Evolutionary conservation across 2,113 vertebrate genomes (phyloP).

Genomic region (Protobothrops mucrosquamatus): DNA sequence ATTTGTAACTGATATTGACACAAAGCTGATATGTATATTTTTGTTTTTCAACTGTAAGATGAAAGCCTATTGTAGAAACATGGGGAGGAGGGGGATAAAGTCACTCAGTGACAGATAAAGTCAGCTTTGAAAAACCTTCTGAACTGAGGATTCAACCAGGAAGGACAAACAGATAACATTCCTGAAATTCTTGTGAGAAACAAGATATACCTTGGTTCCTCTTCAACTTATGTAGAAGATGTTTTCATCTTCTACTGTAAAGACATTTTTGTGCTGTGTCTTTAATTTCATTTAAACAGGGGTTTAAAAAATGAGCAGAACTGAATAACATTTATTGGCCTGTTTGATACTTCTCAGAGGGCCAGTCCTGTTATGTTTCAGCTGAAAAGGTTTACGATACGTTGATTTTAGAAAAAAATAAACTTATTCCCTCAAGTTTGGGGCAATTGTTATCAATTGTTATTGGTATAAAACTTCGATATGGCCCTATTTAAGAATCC

Average conservation of each 20-base stretch:
- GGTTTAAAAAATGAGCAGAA: neutral
- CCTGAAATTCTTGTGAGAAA: slow-evolving; percentile 98
- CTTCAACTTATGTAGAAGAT: neutral
- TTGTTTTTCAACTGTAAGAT: slow-evolving; percentile 71
- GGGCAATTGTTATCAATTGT: neutral
- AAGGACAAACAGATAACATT: slow-evolving; percentile 92
- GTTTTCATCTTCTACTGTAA: neutral
- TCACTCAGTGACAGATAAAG: slow-evolving; percentile 93
- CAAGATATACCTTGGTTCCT: slow-evolving; percentile 69
- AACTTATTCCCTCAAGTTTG: neutral
- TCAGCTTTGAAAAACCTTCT: slow-evolving; percentile 96
- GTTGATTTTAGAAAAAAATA: neutral
- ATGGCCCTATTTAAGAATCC: neutral
- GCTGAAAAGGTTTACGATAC: neutral
- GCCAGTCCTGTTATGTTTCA: neutral
- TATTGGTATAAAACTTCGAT: neutral
- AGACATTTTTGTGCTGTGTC: neutral
- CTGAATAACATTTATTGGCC: neutral
- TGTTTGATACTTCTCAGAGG: neutral
- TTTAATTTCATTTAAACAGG: neutral
- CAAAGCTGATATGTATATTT: neutral
- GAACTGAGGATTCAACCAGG: slow-evolving; percentile 93
- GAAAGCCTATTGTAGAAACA: slow-evolving; percentile 94
- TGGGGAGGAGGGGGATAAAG: slow-evolving; percentile 83
- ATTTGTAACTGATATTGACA: no score